These are phyloP conservation scores for Timema cristinae DNA, from an alignment of 2,888 invertebrate genomes.

Conservation along the genomic window DNA sequence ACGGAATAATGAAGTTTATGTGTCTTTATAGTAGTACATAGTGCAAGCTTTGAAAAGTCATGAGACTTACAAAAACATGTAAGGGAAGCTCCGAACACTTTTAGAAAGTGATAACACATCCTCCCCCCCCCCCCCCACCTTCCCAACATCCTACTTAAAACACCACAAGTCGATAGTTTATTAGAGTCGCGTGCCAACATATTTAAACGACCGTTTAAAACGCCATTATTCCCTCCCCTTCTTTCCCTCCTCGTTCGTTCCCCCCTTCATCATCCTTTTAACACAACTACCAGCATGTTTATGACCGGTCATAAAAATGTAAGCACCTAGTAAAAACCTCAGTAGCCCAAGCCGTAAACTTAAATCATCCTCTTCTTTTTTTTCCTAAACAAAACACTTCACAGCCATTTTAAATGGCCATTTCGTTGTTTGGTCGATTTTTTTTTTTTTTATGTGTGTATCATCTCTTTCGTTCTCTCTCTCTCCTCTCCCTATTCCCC, in stretches of 20 bases:
- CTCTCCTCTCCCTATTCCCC: constrained; percentile 30
- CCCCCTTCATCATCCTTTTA: neutral
- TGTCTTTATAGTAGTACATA: too few species aligned
- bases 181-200: constrained; percentile 22
- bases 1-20: too few species aligned
- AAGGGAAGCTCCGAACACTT: constrained; percentile 7
- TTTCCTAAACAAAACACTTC: constrained; percentile 17
- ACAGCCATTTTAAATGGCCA: constrained; percentile 22
- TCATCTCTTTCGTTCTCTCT: constrained; percentile 6
- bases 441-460: neutral
- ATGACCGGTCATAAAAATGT: constrained; percentile 29
- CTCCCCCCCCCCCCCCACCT: neutral
- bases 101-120: constrained; percentile 14
- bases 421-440: neutral
- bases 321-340: constrained; percentile 45
- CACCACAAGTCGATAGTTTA: constrained; percentile 16
- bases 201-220: constrained; percentile 27
- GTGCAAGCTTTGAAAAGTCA: too few species aligned
- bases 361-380: constrained; percentile 24
- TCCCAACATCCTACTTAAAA: neutral
- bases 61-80: neutral
- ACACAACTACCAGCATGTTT: constrained; percentile 19
- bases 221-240: constrained; percentile 24
- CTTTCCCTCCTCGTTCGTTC: neutral
- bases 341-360: constrained; percentile 33